phyloP scores from a whole-genome alignment of 2,888 invertebrate genomes.

The Pardosa pseudoannulata region DNA sequence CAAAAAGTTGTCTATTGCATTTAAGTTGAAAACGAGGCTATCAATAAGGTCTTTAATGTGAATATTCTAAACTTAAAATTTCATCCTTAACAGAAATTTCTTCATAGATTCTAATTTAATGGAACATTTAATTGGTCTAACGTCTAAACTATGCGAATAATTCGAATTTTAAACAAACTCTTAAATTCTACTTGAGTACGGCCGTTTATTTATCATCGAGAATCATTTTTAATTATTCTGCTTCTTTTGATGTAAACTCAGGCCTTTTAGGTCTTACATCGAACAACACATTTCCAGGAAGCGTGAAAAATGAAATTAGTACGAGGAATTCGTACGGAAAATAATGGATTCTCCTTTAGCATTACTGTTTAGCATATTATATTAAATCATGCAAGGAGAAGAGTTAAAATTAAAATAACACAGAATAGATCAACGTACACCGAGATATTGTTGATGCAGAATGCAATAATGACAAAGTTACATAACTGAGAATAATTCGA shows the following conservation, averaged over 20 bases:
- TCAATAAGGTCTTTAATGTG: no score
- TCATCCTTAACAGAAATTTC: no score
- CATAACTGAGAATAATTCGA: no score
- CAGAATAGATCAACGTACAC: neutral
- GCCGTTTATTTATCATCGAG: neutral
- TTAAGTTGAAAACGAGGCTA: no score
- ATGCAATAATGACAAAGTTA: neutral
- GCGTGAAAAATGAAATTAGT: constrained; percentile 53
- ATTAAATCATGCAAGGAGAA: neutral
- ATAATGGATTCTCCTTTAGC: constrained; percentile 39
- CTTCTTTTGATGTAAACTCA: neutral
- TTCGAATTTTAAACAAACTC: neutral
- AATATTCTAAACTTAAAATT: no score
- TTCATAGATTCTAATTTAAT: no score
- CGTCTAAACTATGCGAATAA: no score
- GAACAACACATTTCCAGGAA: constrained; percentile 1
- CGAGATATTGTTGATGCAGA: neutral
- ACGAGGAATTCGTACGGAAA: constrained; percentile 34
- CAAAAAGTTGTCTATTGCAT: no score
- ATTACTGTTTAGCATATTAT: neutral
- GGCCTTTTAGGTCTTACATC: neutral
- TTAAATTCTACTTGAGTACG: neutral
- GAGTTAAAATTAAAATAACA: neutral
- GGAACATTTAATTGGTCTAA: no score
- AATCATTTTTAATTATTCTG: neutral